phyloP scores from a whole-genome alignment of 2,888 invertebrate genomes.

The Pristionchus arcanus region DNA sequence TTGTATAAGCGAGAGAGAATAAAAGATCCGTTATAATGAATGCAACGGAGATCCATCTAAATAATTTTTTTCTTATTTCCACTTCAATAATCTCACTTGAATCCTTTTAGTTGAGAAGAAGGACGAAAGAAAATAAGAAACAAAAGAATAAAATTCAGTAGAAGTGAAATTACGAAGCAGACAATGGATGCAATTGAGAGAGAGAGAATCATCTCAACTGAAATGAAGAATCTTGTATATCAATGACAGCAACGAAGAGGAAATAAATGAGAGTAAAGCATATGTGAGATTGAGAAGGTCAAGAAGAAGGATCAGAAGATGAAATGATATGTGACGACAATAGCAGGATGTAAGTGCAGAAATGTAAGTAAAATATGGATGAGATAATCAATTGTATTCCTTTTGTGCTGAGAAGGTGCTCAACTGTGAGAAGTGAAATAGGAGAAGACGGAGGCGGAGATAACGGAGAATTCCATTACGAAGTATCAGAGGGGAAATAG shows the following conservation, averaged over 20 bases:
- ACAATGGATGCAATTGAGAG: background rate
- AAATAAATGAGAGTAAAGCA: background rate
- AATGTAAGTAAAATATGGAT: background rate
- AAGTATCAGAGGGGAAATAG: background rate
- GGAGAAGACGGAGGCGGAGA: background rate
- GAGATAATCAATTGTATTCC: no score
- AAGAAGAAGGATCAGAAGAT: background rate
- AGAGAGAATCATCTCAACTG: conserved; percentile 24
- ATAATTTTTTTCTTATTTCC: background rate
- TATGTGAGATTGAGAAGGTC: background rate
- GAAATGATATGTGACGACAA: background rate
- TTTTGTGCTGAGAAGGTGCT: background rate
- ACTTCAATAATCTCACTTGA: background rate
- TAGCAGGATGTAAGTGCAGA: background rate
- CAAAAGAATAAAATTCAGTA: background rate
- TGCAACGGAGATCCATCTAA: conserved; percentile 7
- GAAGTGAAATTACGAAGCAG: conserved; percentile 6
- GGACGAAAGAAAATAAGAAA: conserved; percentile 41
- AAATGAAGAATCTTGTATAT: background rate
- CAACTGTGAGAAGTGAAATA: background rate
- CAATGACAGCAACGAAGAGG: background rate
- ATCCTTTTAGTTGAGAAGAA: conserved; percentile 25
- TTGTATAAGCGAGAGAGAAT: conserved; percentile 17
- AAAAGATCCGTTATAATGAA: conserved; percentile 22
- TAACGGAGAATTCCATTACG: conserved; percentile 1